These are phyloP conservation scores for Aythya baeri DNA, from an alignment of 2,113 vertebrate genomes.

Conservation along the genomic window DNA sequence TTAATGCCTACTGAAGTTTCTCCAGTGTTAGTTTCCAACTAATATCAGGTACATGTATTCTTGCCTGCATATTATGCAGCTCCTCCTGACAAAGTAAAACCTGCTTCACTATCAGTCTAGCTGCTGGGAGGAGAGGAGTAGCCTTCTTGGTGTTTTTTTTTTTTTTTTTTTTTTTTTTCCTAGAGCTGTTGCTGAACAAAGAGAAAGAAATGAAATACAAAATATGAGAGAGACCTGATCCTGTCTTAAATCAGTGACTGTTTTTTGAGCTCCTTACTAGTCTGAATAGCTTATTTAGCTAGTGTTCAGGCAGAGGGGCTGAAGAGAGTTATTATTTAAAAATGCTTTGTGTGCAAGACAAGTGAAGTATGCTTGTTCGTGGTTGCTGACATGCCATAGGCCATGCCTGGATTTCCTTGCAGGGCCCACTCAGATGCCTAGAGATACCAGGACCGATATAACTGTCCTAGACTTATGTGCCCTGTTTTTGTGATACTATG, in stretches of 20 bases:
- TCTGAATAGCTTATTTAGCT: background rate
- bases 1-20: background rate
- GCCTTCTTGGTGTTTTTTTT: background rate
- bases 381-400: background rate
- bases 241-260: background rate
- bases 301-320: background rate
- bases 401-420: background rate
- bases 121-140: background rate
- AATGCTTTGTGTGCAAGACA: background rate
- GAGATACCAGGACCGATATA: background rate
- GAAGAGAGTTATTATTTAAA: slow-evolving; percentile 23
- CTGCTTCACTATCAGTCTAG: background rate
- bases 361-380: background rate
- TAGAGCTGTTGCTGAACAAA: background rate
- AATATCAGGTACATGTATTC: background rate
- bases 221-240: background rate
- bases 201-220: background rate
- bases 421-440: background rate
- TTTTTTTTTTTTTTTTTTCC: background rate
- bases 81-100: background rate
- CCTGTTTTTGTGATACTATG: background rate
- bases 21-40: background rate
- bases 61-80: background rate
- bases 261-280: background rate
- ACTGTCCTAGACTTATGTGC: background rate